Evolutionary conservation across 2,888 invertebrate species (phyloP).

Genomic region (Disparrhopalites patrizii): DNA sequence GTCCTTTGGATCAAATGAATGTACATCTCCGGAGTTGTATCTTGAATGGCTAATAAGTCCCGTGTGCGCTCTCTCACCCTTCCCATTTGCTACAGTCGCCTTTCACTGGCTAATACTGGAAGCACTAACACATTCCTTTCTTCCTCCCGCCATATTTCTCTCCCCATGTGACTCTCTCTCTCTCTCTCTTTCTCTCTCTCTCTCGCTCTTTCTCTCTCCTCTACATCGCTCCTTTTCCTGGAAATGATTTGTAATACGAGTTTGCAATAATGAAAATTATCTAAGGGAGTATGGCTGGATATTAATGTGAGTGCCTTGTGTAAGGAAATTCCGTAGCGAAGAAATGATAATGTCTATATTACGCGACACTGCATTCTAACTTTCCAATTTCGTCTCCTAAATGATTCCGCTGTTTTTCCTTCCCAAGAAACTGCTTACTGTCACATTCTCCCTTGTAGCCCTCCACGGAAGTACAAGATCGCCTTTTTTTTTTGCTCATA

Average conservation of each 20-base stretch:
- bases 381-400: too few species aligned
- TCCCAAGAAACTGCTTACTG: too few species aligned
- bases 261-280: background rate
- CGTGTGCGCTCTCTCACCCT: conserved; percentile 1
- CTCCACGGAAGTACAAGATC: too few species aligned
- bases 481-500: too few species aligned
- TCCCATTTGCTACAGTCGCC: background rate
- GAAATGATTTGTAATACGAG: background rate
- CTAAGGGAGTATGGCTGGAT: background rate
- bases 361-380: too few species aligned
- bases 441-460: too few species aligned
- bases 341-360: too few species aligned
- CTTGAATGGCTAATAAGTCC: conserved; percentile 46
- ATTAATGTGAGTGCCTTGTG: too few species aligned
- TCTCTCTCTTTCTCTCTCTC: background rate
- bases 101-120: background rate
- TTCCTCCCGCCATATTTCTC: too few species aligned
- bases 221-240: background rate
- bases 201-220: background rate
- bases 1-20: conserved; percentile 48
- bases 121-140: conserved; percentile 3
- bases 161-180: conserved; percentile 1
- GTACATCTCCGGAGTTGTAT: conserved; percentile 43
- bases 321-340: too few species aligned
- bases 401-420: too few species aligned